Evolutionary conservation across 1,140 invertebrate species (phyloP), one percentile per base, ranked within the genome.

Genomic region (Zelostemma sp.): DNA sequence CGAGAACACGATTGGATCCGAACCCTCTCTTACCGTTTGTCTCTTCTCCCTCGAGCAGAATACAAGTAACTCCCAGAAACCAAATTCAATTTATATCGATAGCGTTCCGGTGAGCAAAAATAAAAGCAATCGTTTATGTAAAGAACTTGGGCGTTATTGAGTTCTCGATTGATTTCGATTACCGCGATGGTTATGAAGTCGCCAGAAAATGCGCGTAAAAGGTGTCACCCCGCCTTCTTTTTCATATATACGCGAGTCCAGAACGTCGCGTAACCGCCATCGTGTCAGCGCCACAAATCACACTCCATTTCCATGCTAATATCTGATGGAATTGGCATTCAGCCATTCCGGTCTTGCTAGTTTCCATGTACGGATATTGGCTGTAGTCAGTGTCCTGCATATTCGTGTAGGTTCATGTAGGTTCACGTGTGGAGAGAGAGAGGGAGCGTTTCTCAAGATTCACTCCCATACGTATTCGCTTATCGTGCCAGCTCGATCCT

Each of bases 231-330:
- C 15, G 48, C 6, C 17, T 53, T 19, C 62, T 61, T 53, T 43
- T 38, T 14, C 4, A 11, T 38, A 18, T 45, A 48, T 54, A 55
- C 56, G 31, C 28, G 19, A 31, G 47, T 49, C 25, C 47, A 49
- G 47, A 9, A 16, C 11, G 14, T 15, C 11, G 19, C 47, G 19
- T 1, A 31, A 40, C 18, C 31, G 57, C 53, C 45, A 62, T 55
- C 40, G 31, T 38, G 18, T 43, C 69, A 56, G 46, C 57, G 54
- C 67, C 70, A 80, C 74, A 79, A 80, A 81, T 81, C 77, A 76
- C 74, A 61, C 62, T 74, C 73, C 75, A 82, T 80, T 79, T 75
- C 78, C 75, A 80, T 80, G 70, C 72, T 83, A 82, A 83, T 82
- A 78, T 73, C 58, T 70, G 74, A 82, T 77, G 75, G 66, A 80